Evolutionary conservation across 2,888 invertebrate genomes (phyloP), one percentile per base, ranked within the genome.

Genomic region (Clivina fossor): DNA sequence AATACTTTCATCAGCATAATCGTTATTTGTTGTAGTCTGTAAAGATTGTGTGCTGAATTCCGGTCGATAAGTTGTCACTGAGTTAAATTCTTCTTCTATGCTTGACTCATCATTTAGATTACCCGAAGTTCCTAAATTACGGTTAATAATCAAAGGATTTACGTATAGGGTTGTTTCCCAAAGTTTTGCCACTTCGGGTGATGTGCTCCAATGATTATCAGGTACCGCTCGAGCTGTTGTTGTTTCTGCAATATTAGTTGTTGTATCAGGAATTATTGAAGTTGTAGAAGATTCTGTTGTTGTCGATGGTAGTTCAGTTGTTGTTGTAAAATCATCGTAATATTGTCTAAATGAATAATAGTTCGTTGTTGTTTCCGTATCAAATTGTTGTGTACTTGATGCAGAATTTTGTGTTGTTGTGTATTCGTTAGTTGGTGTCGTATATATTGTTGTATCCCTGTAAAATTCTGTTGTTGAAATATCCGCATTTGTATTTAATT

Each of bases 101-200:
- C 70, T 76, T n/a, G n/a, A n/a, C n/a, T n/a, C n/a, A 69, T 69
- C 66, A 1, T 77, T 73, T 57, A 75, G 76, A 44, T 20, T 7
- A 22, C 18, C 11, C 18, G 11, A 13, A 13, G 56, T 61, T 8
- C 65, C 67, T 7, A 71, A 65, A 59, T 78, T 76, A 56, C 86
- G 84, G 65, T 90, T 90, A 11, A 89, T 80, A 18, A 82, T 82
- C 22, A 84, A 77, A 0, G 90, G 89, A 69, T 89, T 86, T 4
- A 88, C 73, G 59, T 80, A 80, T 7, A 84, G 80, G 0, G 88
- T 84, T 41, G 84, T 84, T 50, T 82, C 81, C 85, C 84, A 85
- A 40, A 82, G 74, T 73, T 74, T 78, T 38, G 77, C 80, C 63
- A 74, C 83, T 1, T 77, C 70, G 57, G 67, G 63, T 44, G 69